phyloP scores from a whole-genome alignment of 2,113 vertebrate genomes.

The Aythya baeri region DNA sequence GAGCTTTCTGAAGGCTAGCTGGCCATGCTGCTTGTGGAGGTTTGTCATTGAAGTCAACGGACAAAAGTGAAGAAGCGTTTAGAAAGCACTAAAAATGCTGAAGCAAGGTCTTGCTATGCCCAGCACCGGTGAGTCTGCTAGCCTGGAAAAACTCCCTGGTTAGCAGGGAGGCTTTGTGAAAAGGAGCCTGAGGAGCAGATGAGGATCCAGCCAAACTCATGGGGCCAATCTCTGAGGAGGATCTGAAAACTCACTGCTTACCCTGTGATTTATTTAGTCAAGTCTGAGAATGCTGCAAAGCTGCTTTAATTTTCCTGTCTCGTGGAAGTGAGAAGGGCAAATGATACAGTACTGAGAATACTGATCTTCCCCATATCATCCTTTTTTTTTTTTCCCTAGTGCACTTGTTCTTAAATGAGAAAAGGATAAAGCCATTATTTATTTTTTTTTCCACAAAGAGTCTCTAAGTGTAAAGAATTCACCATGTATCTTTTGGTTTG shows the following conservation, averaged over 20 bases:
- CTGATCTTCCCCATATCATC: neutral
- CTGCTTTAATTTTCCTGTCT: conserved; percentile 15
- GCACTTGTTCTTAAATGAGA: neutral
- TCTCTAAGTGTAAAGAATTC: neutral
- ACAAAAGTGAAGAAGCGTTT: neutral
- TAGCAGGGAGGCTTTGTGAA: neutral
- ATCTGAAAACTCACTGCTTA: neutral
- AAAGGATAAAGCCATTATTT: neutral
- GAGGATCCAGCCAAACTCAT: neutral
- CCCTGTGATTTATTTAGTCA: conserved; percentile 28
- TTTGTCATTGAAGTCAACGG: neutral
- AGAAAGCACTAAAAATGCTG: neutral
- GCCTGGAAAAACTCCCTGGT: neutral
- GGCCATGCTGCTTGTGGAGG: neutral
- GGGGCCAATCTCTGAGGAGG: neutral
- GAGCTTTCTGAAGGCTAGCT: neutral
- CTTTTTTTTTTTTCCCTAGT: neutral
- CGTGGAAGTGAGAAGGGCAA: neutral
- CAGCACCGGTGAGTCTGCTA: neutral
- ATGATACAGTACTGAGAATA: conserved; percentile 10
- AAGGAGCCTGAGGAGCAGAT: neutral
- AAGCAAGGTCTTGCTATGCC: neutral
- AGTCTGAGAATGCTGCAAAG: neutral
- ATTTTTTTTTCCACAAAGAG: neutral
- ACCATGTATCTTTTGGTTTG: neutral